A percentile compares a stretch with the other conserved stretches of the same genome.
These are phyloP conservation scores for Drosophila nebulosa DNA, from an alignment of 1,140 invertebrate genomes.

Conservation along the genomic window DNA sequence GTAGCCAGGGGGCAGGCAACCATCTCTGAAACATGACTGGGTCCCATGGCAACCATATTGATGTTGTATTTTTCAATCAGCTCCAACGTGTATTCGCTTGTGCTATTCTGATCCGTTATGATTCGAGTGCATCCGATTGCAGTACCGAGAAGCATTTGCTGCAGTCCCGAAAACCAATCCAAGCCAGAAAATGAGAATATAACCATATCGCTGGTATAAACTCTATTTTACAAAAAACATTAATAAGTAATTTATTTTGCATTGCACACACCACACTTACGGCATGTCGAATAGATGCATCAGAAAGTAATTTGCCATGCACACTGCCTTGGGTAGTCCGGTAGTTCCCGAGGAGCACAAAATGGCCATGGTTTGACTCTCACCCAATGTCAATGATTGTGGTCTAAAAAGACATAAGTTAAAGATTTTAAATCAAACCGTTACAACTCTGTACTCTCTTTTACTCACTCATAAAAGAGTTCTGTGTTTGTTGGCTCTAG, in stretches of 20 bases:
- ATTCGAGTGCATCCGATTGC: constrained; percentile 57
- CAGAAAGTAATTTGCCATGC: constrained; percentile 84
- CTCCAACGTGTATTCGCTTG: constrained; percentile 42
- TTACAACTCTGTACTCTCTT: too few species aligned
- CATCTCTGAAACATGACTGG: constrained; percentile 35
- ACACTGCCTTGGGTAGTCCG: constrained; percentile 89
- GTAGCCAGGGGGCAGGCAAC: constrained; percentile 43
- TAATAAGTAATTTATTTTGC: not conserved
- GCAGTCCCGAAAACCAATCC: constrained; percentile 74
- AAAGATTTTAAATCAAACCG: too few species aligned
- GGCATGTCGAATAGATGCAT: constrained; percentile 41
- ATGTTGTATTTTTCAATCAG: constrained; percentile 72
- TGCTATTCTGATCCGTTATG: constrained; percentile 48
- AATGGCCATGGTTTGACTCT: constrained; percentile 71
- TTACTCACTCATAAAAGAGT: constrained; percentile 57
- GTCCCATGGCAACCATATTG: constrained; percentile 41
- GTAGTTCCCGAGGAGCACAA: constrained; percentile 87
- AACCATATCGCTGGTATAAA: constrained; percentile 49
- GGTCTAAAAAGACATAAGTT: constrained; percentile 53
- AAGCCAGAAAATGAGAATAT: constrained; percentile 53
- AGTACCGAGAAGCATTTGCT: constrained; percentile 40
- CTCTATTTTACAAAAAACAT: constrained; percentile 13
- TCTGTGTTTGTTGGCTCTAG: constrained; percentile 51
- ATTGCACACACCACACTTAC: not conserved
- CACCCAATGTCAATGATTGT: constrained; percentile 39